Evolutionary conservation across 2,113 vertebrate species (phyloP), one percentile per base, ranked within the genome.

Genomic region (Daubentonia madagascariensis): DNA sequence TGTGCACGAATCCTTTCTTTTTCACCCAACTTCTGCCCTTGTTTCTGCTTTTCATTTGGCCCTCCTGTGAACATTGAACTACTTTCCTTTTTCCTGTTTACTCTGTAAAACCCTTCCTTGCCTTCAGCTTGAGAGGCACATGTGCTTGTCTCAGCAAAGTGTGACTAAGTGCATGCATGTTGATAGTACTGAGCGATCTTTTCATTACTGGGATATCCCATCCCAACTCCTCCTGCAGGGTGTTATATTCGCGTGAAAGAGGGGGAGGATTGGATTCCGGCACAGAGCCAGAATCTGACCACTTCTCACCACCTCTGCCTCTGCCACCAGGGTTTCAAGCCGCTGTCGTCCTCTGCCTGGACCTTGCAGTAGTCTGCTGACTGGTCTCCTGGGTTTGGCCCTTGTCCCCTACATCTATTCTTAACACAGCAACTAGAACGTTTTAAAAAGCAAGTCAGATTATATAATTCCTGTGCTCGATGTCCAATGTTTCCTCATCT

Each of bases 381-480:
- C 14, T 14, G 6, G 28, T 12, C 59, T 90, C 63, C 80, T 30
- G 65, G 50, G 67, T 78, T 52, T 32, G 12, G 48, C 23, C 45
- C 37, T 92, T 48, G 16, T n/a, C 59, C 11, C 30, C 23, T 83
- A 11, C 1, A 40, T 37, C 81, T 68, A 2, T 40, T 63, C 37
- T 67, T 73, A 65, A 43, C 40, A n/a, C 13, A 43, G 89, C 63
- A 57, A 81, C 70, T 13, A n/a, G 30, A 40, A 81, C 35, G 35
- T 94, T 89, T 91, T 92, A 30, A 59, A 85, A 75, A 79, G 32
- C 70, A 80, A 89, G 57, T 45, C 13, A 16, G 22, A 35, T 35
- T 76, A 1, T 7, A 28, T 43, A 30, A 73, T 37, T 73, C 37
- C 50, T 59, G 45, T 43, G 23, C 59, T 68, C 9, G 18, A 3